Conservation (phyloP, 2,113 vertebrate genomes). For the Rostratula benghalensis region DNA sequence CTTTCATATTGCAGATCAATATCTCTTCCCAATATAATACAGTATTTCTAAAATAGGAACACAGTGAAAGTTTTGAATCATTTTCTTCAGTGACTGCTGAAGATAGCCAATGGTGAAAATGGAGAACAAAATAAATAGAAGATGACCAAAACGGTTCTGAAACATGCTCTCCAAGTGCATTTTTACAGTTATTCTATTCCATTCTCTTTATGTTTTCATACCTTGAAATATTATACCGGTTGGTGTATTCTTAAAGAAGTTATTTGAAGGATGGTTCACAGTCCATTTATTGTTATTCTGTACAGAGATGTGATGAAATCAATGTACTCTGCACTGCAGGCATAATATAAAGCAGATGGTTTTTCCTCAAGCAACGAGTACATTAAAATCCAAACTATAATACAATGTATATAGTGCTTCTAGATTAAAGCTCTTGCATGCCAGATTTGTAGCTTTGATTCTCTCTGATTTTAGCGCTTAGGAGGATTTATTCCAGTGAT, state of each 20-base stretch:
- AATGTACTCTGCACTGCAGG: constrained; percentile 35
- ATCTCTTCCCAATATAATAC: neutral
- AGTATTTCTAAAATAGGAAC: neutral
- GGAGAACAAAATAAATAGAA: constrained; percentile 23
- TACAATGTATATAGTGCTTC: constrained; percentile 54
- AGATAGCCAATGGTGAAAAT: neutral
- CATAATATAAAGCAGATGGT: constrained; percentile 76
- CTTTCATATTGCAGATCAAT: neutral
- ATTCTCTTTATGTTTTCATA: neutral
- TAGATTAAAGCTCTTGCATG: constrained; percentile 69
- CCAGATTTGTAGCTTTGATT: constrained; percentile 68
- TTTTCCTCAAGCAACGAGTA: constrained; percentile 45
- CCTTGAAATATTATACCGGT: constrained; percentile 20
- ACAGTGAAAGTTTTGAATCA: neutral
- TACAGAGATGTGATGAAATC: constrained; percentile 72
- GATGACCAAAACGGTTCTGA: neutral
- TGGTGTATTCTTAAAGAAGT: constrained; percentile 64
- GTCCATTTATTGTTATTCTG: constrained; percentile 70
- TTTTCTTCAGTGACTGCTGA: neutral
- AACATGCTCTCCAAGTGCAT: neutral
- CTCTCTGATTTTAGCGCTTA: constrained; percentile 55
- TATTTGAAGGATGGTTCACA: constrained; percentile 63
- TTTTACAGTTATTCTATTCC: constrained; percentile 2
- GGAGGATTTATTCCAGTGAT: constrained; percentile 60
- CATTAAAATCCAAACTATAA: constrained; percentile 56